Evolutionary conservation across 2,888 invertebrate genomes (phyloP), one percentile per base, ranked within the genome.

Genomic region (Apotomis betuletana): DNA sequence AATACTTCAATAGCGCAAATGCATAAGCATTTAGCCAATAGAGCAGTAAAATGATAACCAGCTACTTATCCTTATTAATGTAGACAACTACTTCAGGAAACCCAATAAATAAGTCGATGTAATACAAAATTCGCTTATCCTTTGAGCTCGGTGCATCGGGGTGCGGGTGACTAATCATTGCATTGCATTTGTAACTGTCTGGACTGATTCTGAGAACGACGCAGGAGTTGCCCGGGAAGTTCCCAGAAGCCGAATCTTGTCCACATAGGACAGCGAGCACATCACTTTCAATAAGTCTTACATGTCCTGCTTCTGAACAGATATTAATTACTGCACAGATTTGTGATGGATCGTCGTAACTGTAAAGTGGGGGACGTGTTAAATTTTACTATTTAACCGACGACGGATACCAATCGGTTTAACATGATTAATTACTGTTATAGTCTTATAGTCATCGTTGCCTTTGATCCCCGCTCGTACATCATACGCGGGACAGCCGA

Each of bases 221-320:
- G 80, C 83, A 85, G 84, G 85, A 82, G 82, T 81, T 80, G 77
- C 83, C 78, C 83, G 83, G 83, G 83, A 86, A 85, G 83, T 84
- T 74, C 71, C 59, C 51, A 81, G 90, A 89, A 90, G 75, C 75
- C 70, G 69, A 75, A 75, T 85, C 81, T 81, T 80, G 81, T 82
- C 79, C 74, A 76, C 83, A 83, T 85, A 83, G 86, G 82, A 80
- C 79, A 82, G 78, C 76, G 80, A 75, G 73, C 44, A 75, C 72
- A 77, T 75, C 80, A 80, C 27, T 27, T 27, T 27, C 2, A 27
- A 27, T 27, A 2, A 27, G 27, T 27, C 78, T 80, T 77, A 60
- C 54, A 73, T 74, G 72, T 74, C 71, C 74, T 67, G 75, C 61
- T 60, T 72, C 68, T 64, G 71, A 55, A 15, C 52, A 63, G 38